phyloP scores from a whole-genome alignment of 2,888 invertebrate genomes.

The Ferdinandea cuprea region DNA sequence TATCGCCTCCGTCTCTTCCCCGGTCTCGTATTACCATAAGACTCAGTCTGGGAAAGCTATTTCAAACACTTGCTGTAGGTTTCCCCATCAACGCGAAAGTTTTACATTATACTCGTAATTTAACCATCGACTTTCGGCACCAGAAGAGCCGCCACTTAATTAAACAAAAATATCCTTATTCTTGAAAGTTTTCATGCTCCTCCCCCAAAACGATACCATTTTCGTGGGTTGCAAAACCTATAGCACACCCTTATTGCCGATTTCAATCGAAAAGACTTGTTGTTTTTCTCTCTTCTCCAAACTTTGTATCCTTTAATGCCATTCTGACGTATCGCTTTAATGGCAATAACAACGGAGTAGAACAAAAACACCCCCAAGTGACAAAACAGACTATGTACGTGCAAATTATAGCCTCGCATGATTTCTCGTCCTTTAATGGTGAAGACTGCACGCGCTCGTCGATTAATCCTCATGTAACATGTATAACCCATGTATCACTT shows the following conservation, averaged over 20 bases:
- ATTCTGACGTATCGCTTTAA: constrained; percentile 18
- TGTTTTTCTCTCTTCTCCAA: constrained; percentile 1
- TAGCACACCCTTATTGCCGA: not conserved
- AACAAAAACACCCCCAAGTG: constrained; percentile 27
- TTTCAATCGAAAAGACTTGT: not conserved
- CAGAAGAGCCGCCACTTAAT: constrained; percentile 44
- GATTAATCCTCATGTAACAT: constrained; percentile 50
- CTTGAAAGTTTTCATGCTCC: constrained; percentile 27
- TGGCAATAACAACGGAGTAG: not conserved
- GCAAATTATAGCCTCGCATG: constrained; percentile 41
- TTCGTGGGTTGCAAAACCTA: not conserved
- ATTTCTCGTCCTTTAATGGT: constrained; percentile 2
- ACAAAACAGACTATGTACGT: constrained; percentile 23
- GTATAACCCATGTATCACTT: constrained; percentile 30
- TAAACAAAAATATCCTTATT: constrained; percentile 36
- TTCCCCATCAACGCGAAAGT: not conserved
- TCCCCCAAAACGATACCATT: not conserved
- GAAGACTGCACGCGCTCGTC: constrained; percentile 30
- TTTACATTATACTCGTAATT: constrained; percentile 7
- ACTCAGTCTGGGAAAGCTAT: not conserved
- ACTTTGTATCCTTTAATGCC: constrained; percentile 35
- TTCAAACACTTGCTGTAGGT: not conserved
- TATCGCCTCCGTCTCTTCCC: not conserved
- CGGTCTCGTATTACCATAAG: no score
- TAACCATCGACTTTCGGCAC: constrained; percentile 15